These are phyloP conservation scores for Dendronephthya gigantea DNA, from an alignment of 64 coral and sea anemone species.

Conservation along the genomic window DNA sequence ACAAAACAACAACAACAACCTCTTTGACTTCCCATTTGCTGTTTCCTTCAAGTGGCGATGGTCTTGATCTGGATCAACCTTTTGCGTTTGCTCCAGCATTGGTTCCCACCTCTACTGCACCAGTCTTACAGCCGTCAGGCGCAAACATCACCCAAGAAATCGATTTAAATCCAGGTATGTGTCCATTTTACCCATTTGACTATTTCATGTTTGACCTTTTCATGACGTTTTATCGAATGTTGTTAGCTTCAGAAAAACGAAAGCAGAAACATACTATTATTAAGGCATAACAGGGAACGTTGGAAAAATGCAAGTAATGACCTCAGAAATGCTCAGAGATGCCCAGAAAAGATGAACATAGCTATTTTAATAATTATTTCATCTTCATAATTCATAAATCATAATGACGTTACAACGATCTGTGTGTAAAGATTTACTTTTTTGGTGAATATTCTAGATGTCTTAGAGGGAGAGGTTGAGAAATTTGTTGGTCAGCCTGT, in stretches of 20 bases:
- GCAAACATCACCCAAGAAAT: neutral
- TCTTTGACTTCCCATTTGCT: conserved; percentile 11
- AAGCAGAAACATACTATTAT: neutral
- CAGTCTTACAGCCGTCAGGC: neutral
- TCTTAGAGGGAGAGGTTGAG: neutral
- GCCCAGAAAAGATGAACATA: no score
- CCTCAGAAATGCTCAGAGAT: no score
- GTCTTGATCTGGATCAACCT: neutral
- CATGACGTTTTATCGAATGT: no score
- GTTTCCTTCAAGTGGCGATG: neutral
- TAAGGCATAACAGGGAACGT: no score
- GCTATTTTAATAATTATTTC: no score
- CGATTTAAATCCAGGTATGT: neutral
- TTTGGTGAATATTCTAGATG: neutral
- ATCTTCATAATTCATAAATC: no score
- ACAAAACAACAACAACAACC: neutral
- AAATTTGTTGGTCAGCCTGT: conserved; percentile 16
- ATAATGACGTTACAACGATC: no score
- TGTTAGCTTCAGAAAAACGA: no score
- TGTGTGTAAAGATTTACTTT: no score
- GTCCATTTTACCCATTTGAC: neutral
- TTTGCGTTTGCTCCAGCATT: conserved; percentile 4
- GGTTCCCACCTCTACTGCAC: neutral
- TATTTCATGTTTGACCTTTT: neutral
- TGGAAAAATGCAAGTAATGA: no score